A percentile compares a stretch with the other conserved stretches of the same genome.
Conservation (phyloP, 1,140 invertebrate genomes). For the Rhopalosiphum padi region DNA sequence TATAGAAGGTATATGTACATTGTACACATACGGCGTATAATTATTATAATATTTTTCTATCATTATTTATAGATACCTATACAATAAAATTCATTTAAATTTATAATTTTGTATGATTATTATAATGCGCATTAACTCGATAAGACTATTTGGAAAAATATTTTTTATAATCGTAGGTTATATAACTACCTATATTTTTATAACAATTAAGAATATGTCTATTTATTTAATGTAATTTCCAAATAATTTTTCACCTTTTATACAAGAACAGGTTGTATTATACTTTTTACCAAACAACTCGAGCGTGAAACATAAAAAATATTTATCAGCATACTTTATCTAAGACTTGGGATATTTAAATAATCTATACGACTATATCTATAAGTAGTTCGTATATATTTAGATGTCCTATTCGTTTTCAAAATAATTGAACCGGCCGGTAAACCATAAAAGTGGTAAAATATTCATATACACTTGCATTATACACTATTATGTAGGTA, state of each 20-base stretch:
- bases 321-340: conserved; percentile 9
- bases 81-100: not conserved
- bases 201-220: not conserved
- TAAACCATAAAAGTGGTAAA: conserved; percentile 11
- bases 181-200: not conserved
- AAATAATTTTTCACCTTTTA: not conserved
- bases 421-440: not conserved
- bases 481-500: not conserved
- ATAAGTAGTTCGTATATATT: not conserved
- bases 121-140: not conserved
- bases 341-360: conserved; percentile 10
- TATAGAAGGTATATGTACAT: not conserved
- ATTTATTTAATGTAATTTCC: not conserved
- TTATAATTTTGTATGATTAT: not conserved
- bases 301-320: conserved; percentile 8
- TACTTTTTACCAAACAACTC: conserved; percentile 19
- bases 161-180: not conserved
- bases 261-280: not conserved
- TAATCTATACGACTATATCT: conserved; percentile 16
- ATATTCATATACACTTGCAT: not conserved
- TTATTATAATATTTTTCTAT: not conserved
- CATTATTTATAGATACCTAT: not conserved
- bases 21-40: not conserved
- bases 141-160: not conserved
- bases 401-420: not conserved